Evolutionary conservation across 2,797 vertebrate genomes (phyloP), one percentile per base, ranked within the genome.

Genomic region (Furcifer pardalis): DNA sequence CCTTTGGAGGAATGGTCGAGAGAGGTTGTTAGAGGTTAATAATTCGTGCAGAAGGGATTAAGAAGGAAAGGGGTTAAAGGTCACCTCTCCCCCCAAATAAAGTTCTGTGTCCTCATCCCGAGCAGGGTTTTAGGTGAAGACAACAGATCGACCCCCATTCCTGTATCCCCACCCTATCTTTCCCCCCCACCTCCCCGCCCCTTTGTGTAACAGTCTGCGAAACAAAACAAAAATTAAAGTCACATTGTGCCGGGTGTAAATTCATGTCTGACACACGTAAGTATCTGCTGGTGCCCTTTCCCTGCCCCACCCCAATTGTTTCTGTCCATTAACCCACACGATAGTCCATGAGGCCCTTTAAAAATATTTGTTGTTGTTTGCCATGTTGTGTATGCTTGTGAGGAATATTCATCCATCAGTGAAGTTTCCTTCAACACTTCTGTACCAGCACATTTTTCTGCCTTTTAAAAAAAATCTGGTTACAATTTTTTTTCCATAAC

Each of bases 221-320:
- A 65, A 32, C 9, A 77, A 82, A 86, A 63, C 10, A 30, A 83
- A 77, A 49, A 59, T 12, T 7, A 72, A 62, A 79, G 62, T 86
- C 79, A 86, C 84, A 82, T 86, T 82, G 84, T 82, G 79, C 84
- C 74, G 79, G 73, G 79, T 86, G 84, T 77, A 86, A 71, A 82
- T 86, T 77, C 35, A 52, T 77, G 84, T 86, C 79, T 82, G 84
- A 81, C 79, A 71, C 52, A 62, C 84, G 81, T 79, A 71, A n/a
- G 60, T 77, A 65, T 82, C 81, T 86, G 84, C 79, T 86, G 84
- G 84, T 86, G 84, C 74, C 84, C 73, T 71, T 65, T 19, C 65
- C 60, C 77, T 46, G 6, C 74, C 75, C 56, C 69, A 21, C n/a
- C 77, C 62, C n/a, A 46, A 23, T 30, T 62, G 52, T 75, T 69